Conservation (phyloP, 2,888 invertebrate species). For the Oasisia sp. region DNA sequence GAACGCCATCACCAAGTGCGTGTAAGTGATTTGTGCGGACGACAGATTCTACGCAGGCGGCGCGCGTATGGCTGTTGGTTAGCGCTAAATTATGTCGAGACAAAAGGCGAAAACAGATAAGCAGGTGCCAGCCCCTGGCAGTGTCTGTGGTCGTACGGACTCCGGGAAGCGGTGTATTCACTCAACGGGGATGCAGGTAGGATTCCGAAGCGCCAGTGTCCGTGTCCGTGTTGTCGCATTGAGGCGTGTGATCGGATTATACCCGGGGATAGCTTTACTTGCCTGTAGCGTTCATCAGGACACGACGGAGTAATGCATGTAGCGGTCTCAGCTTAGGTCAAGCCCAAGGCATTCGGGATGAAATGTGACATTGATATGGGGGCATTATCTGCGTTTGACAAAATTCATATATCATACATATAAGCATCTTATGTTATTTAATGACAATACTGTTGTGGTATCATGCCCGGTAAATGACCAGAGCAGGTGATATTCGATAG, state of each 20-base stretch:
- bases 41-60: neutral
- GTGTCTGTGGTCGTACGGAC: neutral
- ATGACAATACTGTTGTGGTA: too few relatives aligned
- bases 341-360: neutral
- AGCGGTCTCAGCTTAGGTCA: neutral
- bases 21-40: neutral
- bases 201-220: too few relatives aligned
- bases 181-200: too few relatives aligned
- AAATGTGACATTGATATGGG: neutral
- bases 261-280: neutral
- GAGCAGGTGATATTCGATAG: too few relatives aligned
- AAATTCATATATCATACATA: too few relatives aligned
- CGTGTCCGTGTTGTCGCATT: neutral
- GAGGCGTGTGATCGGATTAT: neutral
- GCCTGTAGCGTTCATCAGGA: neutral
- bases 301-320: neutral
- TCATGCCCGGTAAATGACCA: too few relatives aligned
- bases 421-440: too few relatives aligned
- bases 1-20: conserved; percentile 10
- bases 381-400: neutral
- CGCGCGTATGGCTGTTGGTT: neutral
- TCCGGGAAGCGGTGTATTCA: too few relatives aligned
- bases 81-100: conserved; percentile 17
- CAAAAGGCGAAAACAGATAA: neutral
- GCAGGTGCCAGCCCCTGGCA: neutral